phyloP scores from a whole-genome alignment of 2,888 invertebrate genomes.

The Plagodis pulveraria region DNA sequence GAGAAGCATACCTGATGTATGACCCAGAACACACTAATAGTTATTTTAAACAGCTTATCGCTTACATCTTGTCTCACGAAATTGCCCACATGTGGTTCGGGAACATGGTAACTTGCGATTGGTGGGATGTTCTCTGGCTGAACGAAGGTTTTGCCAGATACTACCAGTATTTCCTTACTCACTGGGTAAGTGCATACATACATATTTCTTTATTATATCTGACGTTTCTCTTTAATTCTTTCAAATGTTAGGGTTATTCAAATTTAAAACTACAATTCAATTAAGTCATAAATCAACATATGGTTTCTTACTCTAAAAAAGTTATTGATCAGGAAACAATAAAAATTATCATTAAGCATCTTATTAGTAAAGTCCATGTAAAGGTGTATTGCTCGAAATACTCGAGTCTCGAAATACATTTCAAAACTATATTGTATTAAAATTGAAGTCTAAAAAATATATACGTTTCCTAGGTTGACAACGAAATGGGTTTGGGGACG shows the following conservation, averaged over 20 bases:
- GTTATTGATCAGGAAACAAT: no score
- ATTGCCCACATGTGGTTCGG: constrained; percentile 91
- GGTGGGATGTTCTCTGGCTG: constrained; percentile 88
- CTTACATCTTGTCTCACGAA: constrained; percentile 88
- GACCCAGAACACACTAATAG: constrained; percentile 66
- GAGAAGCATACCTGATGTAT: constrained; percentile 78
- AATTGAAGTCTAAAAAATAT: background rate
- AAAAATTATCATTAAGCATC: no score
- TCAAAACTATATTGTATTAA: no score
- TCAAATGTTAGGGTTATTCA: no score
- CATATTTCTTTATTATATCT: no score
- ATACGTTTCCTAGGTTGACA: constrained; percentile 79
- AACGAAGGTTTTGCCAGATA: constrained; percentile 89
- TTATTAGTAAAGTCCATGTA: no score
- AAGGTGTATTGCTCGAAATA: no score
- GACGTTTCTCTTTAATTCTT: no score
- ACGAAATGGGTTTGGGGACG: constrained; percentile 86
- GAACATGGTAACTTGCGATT: constrained; percentile 86
- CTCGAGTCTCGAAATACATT: no score
- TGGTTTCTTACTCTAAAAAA: no score
- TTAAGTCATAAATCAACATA: no score
- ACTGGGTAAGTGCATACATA: constrained; percentile 66
- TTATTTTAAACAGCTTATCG: constrained; percentile 80
- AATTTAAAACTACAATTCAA: no score
- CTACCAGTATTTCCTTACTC: constrained; percentile 88